Conservation (phyloP, 2,113 vertebrate species). For the Pituophis catenifer region DNA sequence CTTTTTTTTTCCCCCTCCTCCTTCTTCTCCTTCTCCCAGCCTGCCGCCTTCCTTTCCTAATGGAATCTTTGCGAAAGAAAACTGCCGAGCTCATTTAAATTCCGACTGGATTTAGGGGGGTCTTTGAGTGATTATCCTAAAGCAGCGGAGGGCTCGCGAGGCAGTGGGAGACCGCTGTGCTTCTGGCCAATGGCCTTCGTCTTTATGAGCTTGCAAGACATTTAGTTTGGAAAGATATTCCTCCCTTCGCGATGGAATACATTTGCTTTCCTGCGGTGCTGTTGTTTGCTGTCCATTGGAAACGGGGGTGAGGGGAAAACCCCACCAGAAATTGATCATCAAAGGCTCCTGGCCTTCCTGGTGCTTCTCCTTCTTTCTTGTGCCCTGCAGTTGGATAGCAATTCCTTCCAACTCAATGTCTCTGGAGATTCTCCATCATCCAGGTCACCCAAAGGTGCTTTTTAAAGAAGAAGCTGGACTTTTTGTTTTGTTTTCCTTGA, state of each 20-base stretch:
- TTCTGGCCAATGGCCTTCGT: constrained; percentile 69
- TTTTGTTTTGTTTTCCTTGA: no score
- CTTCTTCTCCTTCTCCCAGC: no score
- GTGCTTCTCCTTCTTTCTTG: not conserved
- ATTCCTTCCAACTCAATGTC: constrained; percentile 41
- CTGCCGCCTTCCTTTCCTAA: constrained; percentile 28
- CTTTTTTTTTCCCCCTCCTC: not conserved
- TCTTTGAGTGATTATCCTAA: constrained; percentile 75
- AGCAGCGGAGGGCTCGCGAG: constrained; percentile 66
- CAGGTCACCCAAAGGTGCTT: not conserved
- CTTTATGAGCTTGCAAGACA: constrained; percentile 67
- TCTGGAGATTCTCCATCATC: not conserved
- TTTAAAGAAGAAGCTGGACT: no score
- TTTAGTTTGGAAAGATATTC: constrained; percentile 69
- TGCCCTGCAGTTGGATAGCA: constrained; percentile 25
- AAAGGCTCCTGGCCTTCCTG: constrained; percentile 14
- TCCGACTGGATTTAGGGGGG: constrained; percentile 66
- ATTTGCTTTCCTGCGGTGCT: constrained; percentile 37
- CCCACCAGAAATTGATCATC: constrained; percentile 48
- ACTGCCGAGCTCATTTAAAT: constrained; percentile 77
- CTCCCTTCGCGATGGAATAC: constrained; percentile 47
- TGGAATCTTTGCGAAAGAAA: constrained; percentile 71
- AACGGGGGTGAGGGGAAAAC: fast-evolving
- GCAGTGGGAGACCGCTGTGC: constrained; percentile 71
- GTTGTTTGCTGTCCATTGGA: not conserved